These are phyloP conservation scores for Acridotheres tristis DNA, from an alignment of 2,797 vertebrate species.

Conservation along the genomic window DNA sequence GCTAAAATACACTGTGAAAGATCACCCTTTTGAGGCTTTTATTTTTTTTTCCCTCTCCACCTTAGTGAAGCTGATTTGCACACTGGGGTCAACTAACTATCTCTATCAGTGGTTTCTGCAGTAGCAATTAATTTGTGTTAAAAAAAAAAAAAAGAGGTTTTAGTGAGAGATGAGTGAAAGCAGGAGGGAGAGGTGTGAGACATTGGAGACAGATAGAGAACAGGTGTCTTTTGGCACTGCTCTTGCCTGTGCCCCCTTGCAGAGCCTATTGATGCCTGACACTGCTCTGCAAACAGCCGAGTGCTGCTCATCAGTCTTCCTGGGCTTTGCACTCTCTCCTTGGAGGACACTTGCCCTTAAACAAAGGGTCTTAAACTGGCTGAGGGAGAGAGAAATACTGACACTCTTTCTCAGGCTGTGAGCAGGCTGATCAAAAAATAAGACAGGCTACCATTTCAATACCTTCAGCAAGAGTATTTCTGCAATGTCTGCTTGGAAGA, in stretches of 20 bases:
- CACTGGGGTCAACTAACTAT: background rate
- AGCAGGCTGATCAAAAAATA: background rate
- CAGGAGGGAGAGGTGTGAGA: background rate
- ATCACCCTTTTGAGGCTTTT: background rate
- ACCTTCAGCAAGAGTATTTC: background rate
- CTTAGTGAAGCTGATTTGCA: background rate
- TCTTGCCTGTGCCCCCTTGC: background rate
- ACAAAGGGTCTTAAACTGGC: background rate
- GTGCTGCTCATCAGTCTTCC: background rate
- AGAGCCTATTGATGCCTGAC: background rate
- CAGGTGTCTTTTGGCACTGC: background rate
- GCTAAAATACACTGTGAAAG: background rate
- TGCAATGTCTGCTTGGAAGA: background rate
- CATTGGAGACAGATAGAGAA: background rate
- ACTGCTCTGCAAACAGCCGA: background rate
- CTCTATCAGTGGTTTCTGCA: background rate
- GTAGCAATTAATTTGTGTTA: background rate
- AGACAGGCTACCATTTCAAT: background rate
- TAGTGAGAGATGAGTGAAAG: background rate
- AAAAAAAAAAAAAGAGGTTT: background rate
- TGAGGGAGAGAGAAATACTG: background rate
- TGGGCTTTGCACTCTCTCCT: background rate
- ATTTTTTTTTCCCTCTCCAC: background rate
- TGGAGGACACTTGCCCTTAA: constrained; percentile 4
- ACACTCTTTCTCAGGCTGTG: background rate